phyloP scores from a whole-genome alignment of 2,797 vertebrate genomes.

The Cyprinella venusta region DNA sequence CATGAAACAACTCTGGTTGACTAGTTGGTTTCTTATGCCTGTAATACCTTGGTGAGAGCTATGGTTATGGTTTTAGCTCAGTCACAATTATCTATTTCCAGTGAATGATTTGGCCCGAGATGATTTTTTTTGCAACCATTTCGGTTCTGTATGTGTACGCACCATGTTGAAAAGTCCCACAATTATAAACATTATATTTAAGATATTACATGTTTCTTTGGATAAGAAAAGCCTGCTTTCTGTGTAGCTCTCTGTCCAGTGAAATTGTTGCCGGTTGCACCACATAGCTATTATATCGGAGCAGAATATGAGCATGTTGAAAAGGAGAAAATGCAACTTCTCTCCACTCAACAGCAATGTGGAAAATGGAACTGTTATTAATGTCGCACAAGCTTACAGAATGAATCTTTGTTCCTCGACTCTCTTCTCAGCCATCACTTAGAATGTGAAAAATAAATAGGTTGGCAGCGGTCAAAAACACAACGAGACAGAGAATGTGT shows the following conservation, averaged over 20 bases:
- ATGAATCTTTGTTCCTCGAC: constrained; percentile 75
- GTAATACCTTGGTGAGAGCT: constrained; percentile 46
- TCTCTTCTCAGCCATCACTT: constrained; percentile 72
- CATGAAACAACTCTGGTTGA: constrained; percentile 41
- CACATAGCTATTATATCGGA: constrained; percentile 27
- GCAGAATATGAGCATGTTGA: constrained; percentile 57
- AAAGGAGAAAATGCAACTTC: constrained; percentile 54
- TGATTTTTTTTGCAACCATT: constrained; percentile 38
- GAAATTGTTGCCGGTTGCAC: constrained; percentile 1
- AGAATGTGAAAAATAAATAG: constrained; percentile 78
- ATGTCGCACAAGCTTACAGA: constrained; percentile 71
- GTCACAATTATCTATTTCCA: constrained; percentile 44
- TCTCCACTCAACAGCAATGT: constrained; percentile 58
- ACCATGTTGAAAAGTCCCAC: constrained; percentile 5
- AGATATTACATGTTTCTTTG: constrained; percentile 46
- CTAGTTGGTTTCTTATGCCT: constrained; percentile 51
- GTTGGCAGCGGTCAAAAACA: constrained; percentile 71
- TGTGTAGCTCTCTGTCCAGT: not conserved
- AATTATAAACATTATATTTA: constrained; percentile 39
- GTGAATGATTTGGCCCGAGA: constrained; percentile 23
- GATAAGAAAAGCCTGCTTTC: constrained; percentile 26
- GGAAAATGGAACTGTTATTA: constrained; percentile 63
- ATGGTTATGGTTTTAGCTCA: constrained; percentile 47
- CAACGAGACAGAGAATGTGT: constrained; percentile 70
- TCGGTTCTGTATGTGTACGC: constrained; percentile 8